Evolutionary conservation across 2,113 vertebrate genomes (phyloP).

Genomic region (Proteles cristata): DNA sequence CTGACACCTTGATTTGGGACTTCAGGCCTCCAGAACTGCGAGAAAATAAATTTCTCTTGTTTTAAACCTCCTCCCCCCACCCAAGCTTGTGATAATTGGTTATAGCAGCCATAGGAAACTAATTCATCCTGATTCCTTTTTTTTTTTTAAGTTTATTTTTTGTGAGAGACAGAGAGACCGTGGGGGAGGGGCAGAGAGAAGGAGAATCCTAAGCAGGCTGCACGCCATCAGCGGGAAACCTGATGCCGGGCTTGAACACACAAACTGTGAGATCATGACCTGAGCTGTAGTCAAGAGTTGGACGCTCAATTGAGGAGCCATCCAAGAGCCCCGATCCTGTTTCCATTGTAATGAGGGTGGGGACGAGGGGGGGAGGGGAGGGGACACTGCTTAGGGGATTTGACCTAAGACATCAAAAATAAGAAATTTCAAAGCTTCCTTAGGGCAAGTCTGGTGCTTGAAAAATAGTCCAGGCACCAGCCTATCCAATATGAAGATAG

Average conservation of each 20-base stretch:
- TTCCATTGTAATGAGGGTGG: background rate
- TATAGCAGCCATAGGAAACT: background rate
- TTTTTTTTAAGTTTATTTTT: too few species aligned
- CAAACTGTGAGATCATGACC: too few species aligned
- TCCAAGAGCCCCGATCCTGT: too few species aligned
- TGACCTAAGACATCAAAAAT: background rate
- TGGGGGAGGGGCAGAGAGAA: too few species aligned
- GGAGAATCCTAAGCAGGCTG: too few species aligned
- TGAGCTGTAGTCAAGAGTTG: too few species aligned
- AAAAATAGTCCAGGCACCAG: background rate
- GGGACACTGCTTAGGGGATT: background rate
- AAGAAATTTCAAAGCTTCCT: background rate
- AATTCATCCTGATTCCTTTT: background rate
- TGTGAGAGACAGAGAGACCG: too few species aligned
- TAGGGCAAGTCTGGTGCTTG: background rate
- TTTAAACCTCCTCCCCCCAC: background rate
- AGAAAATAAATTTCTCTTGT: background rate
- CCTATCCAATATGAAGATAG: background rate
- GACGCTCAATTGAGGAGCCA: too few species aligned
- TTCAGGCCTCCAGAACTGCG: background rate
- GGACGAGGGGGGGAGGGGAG: fast-evolving
- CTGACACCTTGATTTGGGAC: background rate
- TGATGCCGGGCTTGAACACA: too few species aligned
- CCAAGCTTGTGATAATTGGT: background rate
- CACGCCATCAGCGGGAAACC: too few species aligned